Evolutionary conservation across 2,113 vertebrate species (phyloP).

Genomic region (human): DNA sequence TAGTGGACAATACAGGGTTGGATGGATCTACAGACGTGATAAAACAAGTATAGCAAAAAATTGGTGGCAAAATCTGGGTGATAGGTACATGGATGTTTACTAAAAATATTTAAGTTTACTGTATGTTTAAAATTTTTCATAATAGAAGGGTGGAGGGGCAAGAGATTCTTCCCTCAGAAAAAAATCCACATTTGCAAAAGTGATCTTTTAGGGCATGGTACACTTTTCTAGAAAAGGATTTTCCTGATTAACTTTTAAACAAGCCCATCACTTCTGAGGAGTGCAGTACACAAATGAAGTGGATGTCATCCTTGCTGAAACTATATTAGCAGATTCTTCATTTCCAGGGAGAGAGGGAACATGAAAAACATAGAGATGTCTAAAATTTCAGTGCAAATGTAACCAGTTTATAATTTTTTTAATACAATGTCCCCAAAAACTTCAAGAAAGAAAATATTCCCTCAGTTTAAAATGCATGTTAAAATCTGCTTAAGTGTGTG

Average conservation of each 20-base stretch:
- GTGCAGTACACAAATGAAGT: neutral
- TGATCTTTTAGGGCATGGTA: neutral
- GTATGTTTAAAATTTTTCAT: neutral
- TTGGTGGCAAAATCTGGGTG: neutral
- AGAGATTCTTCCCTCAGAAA: neutral
- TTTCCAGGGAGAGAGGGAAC: neutral
- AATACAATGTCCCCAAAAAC: neutral
- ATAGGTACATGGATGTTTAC: neutral
- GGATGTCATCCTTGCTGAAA: neutral
- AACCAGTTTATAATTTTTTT: constrained; percentile 26
- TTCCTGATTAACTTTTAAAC: constrained; percentile 44
- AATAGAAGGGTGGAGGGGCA: neutral
- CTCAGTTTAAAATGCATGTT: constrained; percentile 18
- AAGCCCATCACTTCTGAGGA: neutral
- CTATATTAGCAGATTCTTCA: neutral
- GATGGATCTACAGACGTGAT: neutral
- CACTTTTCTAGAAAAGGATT: constrained; percentile 23
- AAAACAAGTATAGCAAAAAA: neutral
- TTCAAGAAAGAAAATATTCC: constrained; percentile 31
- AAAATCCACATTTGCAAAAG: constrained; percentile 42
- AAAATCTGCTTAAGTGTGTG: neutral
- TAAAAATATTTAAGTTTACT: constrained; percentile 16
- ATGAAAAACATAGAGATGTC: neutral
- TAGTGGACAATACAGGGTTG: neutral
- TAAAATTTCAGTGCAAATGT: neutral